A percentile compares a stretch with the other conserved stretches of the same genome.
phyloP scores from a whole-genome alignment of 2,113 vertebrate genomes.

The Pachypanchax playfairii region DNA sequence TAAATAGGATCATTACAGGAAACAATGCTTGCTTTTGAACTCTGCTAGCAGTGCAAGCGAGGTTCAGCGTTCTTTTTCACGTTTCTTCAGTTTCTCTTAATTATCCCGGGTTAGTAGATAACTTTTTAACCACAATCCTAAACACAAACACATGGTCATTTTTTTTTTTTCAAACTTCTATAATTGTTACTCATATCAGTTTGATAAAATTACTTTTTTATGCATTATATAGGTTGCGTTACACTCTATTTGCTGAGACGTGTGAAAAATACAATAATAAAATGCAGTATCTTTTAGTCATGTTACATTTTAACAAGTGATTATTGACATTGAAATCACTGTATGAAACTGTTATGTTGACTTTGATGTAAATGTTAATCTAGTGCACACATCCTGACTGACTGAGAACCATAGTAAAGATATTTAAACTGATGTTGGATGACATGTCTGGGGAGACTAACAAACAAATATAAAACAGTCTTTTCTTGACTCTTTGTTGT shows the following conservation, averaged over 20 bases:
- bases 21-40: slow-evolving; percentile 30
- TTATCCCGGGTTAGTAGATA: slow-evolving; percentile 5
- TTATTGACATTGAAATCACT: neutral
- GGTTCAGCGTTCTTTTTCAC: neutral
- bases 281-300: neutral
- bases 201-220: neutral
- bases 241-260: neutral
- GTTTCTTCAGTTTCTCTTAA: slow-evolving; percentile 3
- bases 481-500: slow-evolving; percentile 12
- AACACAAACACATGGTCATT: neutral
- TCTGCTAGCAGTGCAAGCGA: neutral
- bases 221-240: neutral
- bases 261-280: neutral
- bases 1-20: slow-evolving; percentile 40
- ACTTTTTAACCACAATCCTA: slow-evolving; percentile 15
- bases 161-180: too few relatives aligned
- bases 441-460: neutral
- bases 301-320: neutral
- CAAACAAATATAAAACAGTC: slow-evolving; percentile 20
- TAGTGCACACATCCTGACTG: too few relatives aligned
- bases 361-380: neutral
- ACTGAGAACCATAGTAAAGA: neutral
- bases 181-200: too few relatives aligned
- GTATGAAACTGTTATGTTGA: neutral
- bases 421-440: neutral